Conservation (phyloP, 2,797 vertebrate species). For the Peromyscus eremicus region DNA sequence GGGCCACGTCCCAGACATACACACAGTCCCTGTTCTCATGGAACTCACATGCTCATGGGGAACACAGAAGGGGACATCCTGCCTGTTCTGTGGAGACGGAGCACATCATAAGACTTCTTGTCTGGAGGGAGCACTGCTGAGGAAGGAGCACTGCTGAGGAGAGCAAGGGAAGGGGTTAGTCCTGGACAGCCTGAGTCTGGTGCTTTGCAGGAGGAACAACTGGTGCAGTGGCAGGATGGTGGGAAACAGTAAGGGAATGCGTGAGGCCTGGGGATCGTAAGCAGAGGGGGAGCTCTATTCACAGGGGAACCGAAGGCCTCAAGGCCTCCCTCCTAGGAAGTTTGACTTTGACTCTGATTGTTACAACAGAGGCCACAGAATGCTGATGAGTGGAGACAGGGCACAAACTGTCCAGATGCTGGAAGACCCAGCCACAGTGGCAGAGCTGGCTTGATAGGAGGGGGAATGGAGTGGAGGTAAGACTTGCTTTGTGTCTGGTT, state of each 20-base stretch:
- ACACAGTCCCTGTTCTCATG: background rate
- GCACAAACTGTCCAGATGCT: background rate
- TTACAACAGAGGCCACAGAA: background rate
- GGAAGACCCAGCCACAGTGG: background rate
- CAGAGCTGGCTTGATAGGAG: background rate
- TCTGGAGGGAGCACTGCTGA: background rate
- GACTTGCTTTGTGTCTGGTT: background rate
- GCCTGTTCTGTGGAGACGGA: background rate
- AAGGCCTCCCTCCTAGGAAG: accelerated
- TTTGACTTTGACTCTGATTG: background rate
- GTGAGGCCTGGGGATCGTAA: too few species aligned
- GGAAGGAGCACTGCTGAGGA: background rate
- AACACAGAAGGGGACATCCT: too few species aligned
- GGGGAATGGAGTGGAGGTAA: accelerated
- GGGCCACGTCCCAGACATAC: too few species aligned
- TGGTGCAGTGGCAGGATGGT: too few species aligned
- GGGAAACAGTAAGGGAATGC: background rate
- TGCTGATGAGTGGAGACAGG: background rate
- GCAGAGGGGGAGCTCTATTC: background rate
- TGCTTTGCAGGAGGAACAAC: too few species aligned
- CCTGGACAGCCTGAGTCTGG: background rate
- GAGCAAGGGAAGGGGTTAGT: too few species aligned
- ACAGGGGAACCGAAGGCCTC: background rate
- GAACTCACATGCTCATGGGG: background rate
- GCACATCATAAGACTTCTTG: too few species aligned